Conservation (phyloP, 2,888 invertebrate species). For the Amblyjoppa fuscipennis region DNA sequence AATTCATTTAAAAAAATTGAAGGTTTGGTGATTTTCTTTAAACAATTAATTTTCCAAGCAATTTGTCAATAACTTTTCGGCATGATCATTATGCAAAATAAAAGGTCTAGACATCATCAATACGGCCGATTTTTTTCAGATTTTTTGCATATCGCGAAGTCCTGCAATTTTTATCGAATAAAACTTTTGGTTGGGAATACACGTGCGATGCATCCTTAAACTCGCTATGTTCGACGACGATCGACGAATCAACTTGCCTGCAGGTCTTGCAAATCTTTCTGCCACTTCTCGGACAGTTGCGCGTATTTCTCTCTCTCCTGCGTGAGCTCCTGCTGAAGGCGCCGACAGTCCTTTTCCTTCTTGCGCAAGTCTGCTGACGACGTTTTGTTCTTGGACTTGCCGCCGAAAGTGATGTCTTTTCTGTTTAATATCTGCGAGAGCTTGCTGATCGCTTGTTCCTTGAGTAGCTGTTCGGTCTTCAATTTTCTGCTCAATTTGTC, state of each 20-base stretch:
- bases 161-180: too few species aligned
- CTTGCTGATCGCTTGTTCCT: constrained; percentile 98
- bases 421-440: constrained; percentile 98
- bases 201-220: too few species aligned
- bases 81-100: too few species aligned
- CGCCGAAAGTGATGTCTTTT: constrained; percentile 91
- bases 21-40: too few species aligned
- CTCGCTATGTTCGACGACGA: background rate
- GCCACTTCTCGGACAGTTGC: constrained; percentile 93
- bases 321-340: constrained; percentile 96
- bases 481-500: constrained; percentile 93
- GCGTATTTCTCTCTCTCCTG: constrained; percentile 98
- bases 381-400: constrained; percentile 93
- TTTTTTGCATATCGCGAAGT: too few species aligned
- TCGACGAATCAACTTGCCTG: constrained; percentile 77
- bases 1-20: too few species aligned
- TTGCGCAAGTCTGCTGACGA: constrained; percentile 92
- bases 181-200: too few species aligned
- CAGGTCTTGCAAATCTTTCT: constrained; percentile 94
- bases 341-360: constrained; percentile 97
- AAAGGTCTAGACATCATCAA: too few species aligned
- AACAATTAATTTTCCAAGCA: background rate
- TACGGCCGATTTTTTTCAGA: too few species aligned
- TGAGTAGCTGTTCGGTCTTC: constrained; percentile 94
- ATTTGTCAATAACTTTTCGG: background rate